Conservation (phyloP, 92 coral and sea anemone genomes). For the Desmophyllum pertusum region DNA sequence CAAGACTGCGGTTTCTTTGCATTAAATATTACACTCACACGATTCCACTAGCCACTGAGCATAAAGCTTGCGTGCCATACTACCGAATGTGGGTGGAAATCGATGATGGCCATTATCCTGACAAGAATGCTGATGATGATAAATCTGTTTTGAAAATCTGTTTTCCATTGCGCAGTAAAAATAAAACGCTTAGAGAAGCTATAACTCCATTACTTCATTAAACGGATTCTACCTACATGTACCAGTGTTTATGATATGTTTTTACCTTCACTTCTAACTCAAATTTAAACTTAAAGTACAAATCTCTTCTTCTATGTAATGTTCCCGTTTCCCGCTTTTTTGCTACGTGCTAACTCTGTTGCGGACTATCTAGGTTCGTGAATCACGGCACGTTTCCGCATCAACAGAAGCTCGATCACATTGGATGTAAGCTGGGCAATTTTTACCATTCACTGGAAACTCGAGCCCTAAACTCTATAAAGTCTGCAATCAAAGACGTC, state of each 20-base stretch:
- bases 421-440: not conserved
- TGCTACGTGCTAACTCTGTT: not conserved
- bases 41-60: not conserved
- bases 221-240: not conserved
- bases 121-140: constrained; percentile 15
- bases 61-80: constrained; percentile 11
- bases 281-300: not conserved
- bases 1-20: not conserved
- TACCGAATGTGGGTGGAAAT: constrained; percentile 30
- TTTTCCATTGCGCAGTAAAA: not conserved
- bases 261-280: not conserved
- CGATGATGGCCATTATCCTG: not conserved
- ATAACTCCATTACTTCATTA: not conserved
- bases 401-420: not conserved
- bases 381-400: not conserved
- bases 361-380: not conserved
- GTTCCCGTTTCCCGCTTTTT: not conserved
- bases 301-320: not conserved
- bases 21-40: not conserved
- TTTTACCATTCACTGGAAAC: not conserved
- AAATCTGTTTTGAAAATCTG: not conserved
- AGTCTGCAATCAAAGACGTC: not conserved
- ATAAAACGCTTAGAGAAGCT: not conserved
- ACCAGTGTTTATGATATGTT: not conserved
- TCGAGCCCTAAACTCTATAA: not conserved